Conservation (phyloP, 2,888 invertebrate species). For the Saturnia pavonia region DNA sequence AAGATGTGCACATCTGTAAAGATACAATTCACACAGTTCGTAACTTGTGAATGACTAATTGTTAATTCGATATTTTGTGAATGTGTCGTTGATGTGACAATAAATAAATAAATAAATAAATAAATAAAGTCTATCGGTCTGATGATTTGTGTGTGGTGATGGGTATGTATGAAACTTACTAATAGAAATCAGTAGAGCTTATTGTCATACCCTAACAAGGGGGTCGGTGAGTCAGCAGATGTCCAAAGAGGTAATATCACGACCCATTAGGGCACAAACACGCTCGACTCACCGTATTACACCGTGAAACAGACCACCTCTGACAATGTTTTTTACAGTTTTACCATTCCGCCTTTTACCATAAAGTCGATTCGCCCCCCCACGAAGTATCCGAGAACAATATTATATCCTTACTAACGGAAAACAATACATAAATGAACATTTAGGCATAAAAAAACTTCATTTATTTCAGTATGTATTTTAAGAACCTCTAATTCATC, state of each 20-base stretch:
- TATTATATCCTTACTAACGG: background rate
- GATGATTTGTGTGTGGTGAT: too few species aligned
- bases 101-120: too few species aligned
- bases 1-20: too few species aligned
- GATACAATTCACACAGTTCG: too few species aligned
- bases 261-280: slow-evolving; percentile 72
- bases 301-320: slow-evolving; percentile 78
- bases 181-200: slow-evolving; percentile 7
- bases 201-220: slow-evolving; percentile 42
- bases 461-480: background rate
- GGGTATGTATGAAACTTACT: background rate
- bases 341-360: slow-evolving; percentile 47
- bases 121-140: too few species aligned
- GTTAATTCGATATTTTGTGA: too few species aligned
- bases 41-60: too few species aligned
- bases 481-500: background rate
- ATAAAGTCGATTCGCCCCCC: slow-evolving; percentile 46
- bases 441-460: background rate
- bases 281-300: slow-evolving; percentile 63
- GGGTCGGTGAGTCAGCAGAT: slow-evolving; percentile 65
- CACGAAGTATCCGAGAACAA: slow-evolving; percentile 50
- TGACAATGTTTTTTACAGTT: slow-evolving; percentile 61
- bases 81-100: too few species aligned
- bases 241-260: slow-evolving; percentile 64
- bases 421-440: background rate